These are phyloP conservation scores for Anoura caudifer DNA, from an alignment of 2,113 vertebrate genomes.

Conservation along the genomic window DNA sequence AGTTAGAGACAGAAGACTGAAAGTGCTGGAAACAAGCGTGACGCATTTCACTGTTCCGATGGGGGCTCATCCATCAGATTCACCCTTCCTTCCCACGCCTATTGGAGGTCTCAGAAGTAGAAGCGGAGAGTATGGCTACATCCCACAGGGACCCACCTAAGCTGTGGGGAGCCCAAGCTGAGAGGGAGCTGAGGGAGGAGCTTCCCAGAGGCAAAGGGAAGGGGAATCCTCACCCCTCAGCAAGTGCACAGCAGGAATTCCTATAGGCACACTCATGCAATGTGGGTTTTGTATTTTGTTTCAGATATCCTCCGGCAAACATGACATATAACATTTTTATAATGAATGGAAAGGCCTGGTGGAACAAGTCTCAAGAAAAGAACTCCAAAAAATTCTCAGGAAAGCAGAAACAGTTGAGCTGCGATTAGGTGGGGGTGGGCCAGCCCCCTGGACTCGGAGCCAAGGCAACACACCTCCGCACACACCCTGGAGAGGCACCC, in stretches of 20 bases:
- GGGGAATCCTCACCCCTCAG: background rate
- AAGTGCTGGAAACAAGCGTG: background rate
- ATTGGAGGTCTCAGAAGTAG: background rate
- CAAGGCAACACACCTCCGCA: rapidly evolving
- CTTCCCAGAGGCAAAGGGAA: background rate
- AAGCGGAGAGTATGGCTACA: background rate
- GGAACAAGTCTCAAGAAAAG: conserved; percentile 41
- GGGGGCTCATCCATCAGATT: background rate
- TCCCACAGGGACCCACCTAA: background rate
- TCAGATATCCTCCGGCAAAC: background rate
- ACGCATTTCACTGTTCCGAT: background rate
- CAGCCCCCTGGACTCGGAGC: background rate
- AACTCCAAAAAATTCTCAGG: background rate
- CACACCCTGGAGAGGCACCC: background rate
- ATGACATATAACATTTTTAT: conserved; percentile 37
- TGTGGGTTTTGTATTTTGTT: background rate
- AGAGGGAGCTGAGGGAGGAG: background rate
- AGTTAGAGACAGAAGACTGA: background rate
- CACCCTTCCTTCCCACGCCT: background rate
- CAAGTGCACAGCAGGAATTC: rapidly evolving
- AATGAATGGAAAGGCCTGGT: conserved; percentile 46
- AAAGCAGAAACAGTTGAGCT: background rate
- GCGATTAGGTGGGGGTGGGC: background rate
- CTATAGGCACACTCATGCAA: background rate
- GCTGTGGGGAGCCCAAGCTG: background rate